Evolutionary conservation across 2,113 vertebrate genomes (phyloP).

Genomic region (Hippoglossus stenolepis): DNA sequence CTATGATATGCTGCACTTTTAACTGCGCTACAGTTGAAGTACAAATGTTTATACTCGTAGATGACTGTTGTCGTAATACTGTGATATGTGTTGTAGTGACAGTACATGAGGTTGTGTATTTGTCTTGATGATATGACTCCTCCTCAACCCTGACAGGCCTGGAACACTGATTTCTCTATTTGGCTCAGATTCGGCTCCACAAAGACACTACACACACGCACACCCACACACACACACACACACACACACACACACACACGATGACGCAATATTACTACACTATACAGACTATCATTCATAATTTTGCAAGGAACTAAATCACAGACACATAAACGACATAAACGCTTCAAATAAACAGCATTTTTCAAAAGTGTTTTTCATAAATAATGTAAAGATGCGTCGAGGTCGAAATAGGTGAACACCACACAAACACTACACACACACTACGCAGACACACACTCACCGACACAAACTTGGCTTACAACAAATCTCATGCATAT

Average conservation of each 20-base stretch:
- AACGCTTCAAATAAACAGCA: not conserved
- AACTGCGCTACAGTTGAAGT: too few relatives aligned
- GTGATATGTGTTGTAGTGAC: not conserved
- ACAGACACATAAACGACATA: not conserved
- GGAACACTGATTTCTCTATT: not conserved
- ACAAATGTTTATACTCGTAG: too few relatives aligned
- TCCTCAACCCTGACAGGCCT: constrained; percentile 10
- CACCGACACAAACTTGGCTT: constrained; percentile 14
- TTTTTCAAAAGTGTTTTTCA: not conserved
- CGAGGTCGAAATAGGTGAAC: not conserved
- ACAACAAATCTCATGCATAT: constrained; percentile 45
- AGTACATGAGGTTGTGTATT: not conserved
- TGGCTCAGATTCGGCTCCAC: not conserved
- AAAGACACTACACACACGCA: not conserved
- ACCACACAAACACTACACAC: constrained; percentile 16
- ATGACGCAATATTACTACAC: not conserved
- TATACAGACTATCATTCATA: not conserved
- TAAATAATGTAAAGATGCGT: not conserved
- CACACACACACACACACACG: not conserved
- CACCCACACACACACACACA: not conserved
- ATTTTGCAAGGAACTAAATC: not conserved
- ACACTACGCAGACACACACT: constrained; percentile 6
- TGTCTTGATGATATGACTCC: not conserved
- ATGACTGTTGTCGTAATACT: too few relatives aligned
- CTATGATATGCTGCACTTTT: too few relatives aligned